These are phyloP conservation scores for Trinorchestia longiramus DNA, from an alignment of 1,140 invertebrate genomes.

Conservation along the genomic window DNA sequence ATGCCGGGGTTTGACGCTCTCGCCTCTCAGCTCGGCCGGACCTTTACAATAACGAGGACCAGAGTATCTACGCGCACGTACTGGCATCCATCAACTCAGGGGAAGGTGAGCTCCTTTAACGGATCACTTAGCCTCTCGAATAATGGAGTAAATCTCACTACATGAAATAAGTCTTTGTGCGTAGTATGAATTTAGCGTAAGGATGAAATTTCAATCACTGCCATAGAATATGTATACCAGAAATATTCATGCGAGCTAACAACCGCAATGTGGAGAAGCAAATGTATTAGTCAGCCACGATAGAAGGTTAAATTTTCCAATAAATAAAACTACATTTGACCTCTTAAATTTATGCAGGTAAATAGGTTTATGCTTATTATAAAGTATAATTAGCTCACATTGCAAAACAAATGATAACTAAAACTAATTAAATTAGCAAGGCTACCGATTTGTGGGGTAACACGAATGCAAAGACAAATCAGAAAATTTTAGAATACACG, in stretches of 20 bases:
- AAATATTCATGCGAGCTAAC: background rate
- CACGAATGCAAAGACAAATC: background rate
- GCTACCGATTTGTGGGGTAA: background rate
- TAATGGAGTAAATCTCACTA: background rate
- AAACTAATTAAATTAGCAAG: background rate
- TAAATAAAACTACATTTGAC: background rate
- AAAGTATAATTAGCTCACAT: background rate
- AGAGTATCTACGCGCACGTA: background rate
- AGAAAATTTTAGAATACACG: background rate
- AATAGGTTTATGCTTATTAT: background rate
- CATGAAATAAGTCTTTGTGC: background rate
- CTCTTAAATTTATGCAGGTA: background rate
- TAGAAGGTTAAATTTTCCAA: background rate
- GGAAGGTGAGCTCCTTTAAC: background rate
- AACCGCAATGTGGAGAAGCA: background rate
- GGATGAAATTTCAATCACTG: background rate
- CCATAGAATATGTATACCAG: background rate
- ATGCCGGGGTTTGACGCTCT: slow-evolving; percentile 23
- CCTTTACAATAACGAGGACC: background rate
- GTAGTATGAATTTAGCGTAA: background rate
- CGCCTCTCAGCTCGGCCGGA: background rate
- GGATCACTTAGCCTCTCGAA: background rate
- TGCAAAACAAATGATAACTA: background rate
- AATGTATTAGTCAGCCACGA: background rate
- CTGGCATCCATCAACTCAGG: slow-evolving; percentile 1